Conservation (phyloP, 2,888 invertebrate species). For the Neocrepidodera transversa region DNA sequence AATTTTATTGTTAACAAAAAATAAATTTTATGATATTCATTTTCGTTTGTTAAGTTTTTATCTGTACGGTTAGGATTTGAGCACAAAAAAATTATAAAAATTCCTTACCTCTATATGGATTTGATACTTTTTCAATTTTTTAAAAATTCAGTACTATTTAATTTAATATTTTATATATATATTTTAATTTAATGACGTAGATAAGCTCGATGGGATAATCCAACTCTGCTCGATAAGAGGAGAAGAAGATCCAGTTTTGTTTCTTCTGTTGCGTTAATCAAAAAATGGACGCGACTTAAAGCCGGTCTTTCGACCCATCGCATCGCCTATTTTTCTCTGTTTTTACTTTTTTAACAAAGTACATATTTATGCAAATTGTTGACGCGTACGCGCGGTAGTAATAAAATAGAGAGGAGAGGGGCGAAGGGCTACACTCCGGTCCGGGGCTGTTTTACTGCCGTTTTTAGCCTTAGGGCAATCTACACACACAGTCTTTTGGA, state of each 20-base stretch:
- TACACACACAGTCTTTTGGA: conserved; percentile 12
- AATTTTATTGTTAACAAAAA: too few species aligned
- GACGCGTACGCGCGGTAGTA: conserved; percentile 21
- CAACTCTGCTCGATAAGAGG: conserved; percentile 8
- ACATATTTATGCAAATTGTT: conserved; percentile 45
- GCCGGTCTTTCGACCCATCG: conserved; percentile 38
- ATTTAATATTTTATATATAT: not conserved
- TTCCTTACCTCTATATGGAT: too few species aligned
- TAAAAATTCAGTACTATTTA: too few species aligned
- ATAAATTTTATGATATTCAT: too few species aligned
- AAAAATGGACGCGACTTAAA: conserved; percentile 39
- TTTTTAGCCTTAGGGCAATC: conserved; percentile 13
- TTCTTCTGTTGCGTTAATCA: conserved; percentile 42
- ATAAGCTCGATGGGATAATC: conserved; percentile 4
- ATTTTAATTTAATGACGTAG: not conserved
- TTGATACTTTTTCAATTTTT: too few species aligned
- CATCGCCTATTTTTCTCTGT: conserved; percentile 38
- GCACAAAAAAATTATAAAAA: too few species aligned
- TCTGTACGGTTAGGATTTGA: too few species aligned
- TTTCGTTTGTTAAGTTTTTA: too few species aligned
- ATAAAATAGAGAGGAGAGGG: conserved; percentile 20
- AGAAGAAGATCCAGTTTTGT: conserved; percentile 41
- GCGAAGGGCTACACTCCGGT: not conserved
- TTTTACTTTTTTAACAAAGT: conserved; percentile 42
- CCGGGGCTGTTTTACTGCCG: conserved; percentile 17